Evolutionary conservation across 2,797 vertebrate genomes (phyloP).

Genomic region (Cryptoblepharus egeriae): DNA sequence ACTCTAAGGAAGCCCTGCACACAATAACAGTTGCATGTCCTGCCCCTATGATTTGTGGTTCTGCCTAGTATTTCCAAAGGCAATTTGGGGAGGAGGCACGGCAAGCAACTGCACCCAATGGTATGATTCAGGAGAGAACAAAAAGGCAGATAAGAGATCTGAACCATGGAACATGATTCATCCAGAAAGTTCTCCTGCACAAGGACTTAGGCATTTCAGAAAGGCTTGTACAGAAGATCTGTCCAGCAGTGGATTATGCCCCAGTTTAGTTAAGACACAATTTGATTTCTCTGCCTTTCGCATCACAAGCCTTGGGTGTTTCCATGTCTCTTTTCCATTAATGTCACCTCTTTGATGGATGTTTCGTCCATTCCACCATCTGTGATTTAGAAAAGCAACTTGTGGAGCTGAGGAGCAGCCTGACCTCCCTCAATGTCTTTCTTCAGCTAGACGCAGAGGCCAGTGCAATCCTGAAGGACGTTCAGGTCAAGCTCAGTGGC

Average conservation of each 20-base stretch:
- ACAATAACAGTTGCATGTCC: not conserved
- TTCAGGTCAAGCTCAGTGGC: conserved; percentile 91
- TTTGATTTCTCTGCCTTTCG: not conserved
- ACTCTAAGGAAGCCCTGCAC: not conserved
- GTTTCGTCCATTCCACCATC: not conserved
- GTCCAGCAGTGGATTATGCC: too few relatives aligned
- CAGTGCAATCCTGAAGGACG: conserved; percentile 90
- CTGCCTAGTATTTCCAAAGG: conserved; percentile 32
- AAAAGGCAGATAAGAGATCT: too few relatives aligned
- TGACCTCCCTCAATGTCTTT: conserved; percentile 52
- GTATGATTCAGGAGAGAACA: too few relatives aligned
- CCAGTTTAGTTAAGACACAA: not conserved
- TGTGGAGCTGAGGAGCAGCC: not conserved
- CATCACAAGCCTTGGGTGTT: conserved; percentile 6
- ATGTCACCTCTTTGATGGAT: not conserved
- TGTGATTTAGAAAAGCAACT: not conserved
- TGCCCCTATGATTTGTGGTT: not conserved
- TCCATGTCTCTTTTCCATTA: conserved; percentile 60
- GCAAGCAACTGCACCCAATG: too few relatives aligned
- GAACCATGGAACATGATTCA: not conserved
- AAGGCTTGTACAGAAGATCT: not conserved
- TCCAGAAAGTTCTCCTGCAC: not conserved
- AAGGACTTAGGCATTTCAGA: too few relatives aligned
- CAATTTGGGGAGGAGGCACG: not conserved
- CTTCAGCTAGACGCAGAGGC: conserved; percentile 95